These are phyloP conservation scores for Caenorhabditis brenneri DNA, from an alignment of 1,140 invertebrate species.

Conservation along the genomic window DNA sequence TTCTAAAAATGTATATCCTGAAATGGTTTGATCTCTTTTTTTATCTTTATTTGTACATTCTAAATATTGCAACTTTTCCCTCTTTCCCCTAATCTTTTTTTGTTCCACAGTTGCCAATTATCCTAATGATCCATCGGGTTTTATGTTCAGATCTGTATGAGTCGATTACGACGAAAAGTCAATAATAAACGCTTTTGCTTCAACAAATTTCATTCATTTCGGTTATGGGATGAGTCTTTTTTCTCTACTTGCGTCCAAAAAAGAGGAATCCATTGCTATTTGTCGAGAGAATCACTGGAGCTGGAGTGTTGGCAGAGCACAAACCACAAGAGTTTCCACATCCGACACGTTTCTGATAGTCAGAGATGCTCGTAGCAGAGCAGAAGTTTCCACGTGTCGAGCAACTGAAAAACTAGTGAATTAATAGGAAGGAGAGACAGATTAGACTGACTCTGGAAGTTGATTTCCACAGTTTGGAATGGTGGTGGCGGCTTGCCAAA, in stretches of 20 bases:
- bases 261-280: conserved; percentile 31
- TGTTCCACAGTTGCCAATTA: conserved; percentile 26
- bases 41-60: not conserved
- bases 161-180: conserved; percentile 4
- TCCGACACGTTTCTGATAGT: conserved; percentile 22
- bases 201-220: conserved; percentile 10
- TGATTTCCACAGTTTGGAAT: conserved; percentile 12
- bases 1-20: conserved; percentile 3
- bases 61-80: not conserved
- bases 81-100: not conserved
- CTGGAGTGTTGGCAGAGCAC: not conserved
- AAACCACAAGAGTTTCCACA: conserved; percentile 12
- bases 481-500: not conserved
- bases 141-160: conserved; percentile 33
- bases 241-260: conserved; percentile 30
- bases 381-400: conserved; percentile 21
- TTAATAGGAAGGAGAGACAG: not conserved
- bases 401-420: not conserved
- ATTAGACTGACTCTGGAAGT: not conserved
- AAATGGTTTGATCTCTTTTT: conserved; percentile 3
- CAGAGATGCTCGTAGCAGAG: not conserved
- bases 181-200: conserved; percentile 23
- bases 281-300: not conserved
- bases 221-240: too few species aligned
- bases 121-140: not conserved